phyloP scores from a whole-genome alignment of 2,888 invertebrate species.

The Drosophila tripunctata region DNA sequence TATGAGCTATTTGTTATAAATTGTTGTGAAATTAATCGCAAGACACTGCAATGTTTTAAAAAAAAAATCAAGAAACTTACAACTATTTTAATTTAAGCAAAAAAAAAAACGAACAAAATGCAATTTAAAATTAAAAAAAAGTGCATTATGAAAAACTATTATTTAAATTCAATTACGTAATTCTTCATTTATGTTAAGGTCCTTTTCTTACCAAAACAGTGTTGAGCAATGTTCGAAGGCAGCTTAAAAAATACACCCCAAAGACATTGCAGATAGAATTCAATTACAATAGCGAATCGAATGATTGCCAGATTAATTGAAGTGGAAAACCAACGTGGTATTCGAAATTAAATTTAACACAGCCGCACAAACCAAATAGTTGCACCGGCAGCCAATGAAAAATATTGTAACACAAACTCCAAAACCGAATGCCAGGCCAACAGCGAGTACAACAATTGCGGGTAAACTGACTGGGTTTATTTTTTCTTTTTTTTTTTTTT shows the following conservation, averaged over 20 bases:
- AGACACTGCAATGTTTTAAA: not conserved
- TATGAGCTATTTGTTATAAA: not conserved
- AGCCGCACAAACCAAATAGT: conserved; percentile 37
- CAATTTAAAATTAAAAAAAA: too few species aligned
- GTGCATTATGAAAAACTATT: too few species aligned
- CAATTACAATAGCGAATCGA: conserved; percentile 20
- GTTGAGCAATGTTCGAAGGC: not conserved
- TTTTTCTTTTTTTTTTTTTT: not conserved
- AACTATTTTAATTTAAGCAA: too few species aligned
- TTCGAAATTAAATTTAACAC: conserved; percentile 48
- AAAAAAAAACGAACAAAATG: too few species aligned
- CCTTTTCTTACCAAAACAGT: not conserved
- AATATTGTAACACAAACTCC: conserved; percentile 28
- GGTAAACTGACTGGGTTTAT: conserved; percentile 22
- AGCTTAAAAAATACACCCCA: not conserved
- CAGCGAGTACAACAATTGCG: conserved; percentile 26
- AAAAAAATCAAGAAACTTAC: too few species aligned
- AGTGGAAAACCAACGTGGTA: conserved; percentile 30
- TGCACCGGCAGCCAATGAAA: conserved; percentile 22
- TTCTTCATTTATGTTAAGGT: too few species aligned
- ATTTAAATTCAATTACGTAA: too few species aligned
- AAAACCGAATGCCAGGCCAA: conserved; percentile 13
- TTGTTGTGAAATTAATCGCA: not conserved
- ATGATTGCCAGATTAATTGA: conserved; percentile 27
- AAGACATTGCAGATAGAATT: conserved; percentile 3